Evolutionary conservation across 2,113 vertebrate species (phyloP).

Genomic region (Morphnarchus princeps): DNA sequence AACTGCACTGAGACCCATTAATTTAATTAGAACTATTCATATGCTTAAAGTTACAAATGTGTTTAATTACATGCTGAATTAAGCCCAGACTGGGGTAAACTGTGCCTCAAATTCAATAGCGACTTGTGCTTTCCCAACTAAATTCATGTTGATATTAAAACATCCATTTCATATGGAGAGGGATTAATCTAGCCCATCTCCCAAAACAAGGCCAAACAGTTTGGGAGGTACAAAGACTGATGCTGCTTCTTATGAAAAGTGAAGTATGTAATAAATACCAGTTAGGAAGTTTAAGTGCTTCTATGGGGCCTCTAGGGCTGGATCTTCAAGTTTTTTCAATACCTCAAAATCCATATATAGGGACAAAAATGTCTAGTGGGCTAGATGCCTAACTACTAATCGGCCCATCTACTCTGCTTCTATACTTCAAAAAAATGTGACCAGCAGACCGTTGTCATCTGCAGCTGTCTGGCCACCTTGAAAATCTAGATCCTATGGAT

Average conservation of each 20-base stretch:
- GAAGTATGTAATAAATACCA: background rate
- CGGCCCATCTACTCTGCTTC: background rate
- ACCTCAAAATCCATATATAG: background rate
- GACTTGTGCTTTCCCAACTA: background rate
- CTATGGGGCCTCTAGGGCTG: background rate
- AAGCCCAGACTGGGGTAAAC: background rate
- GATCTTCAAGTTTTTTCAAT: background rate
- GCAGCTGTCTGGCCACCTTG: background rate
- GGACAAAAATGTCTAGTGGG: background rate
- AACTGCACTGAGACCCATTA: background rate
- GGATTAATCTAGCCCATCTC: background rate
- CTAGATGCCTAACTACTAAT: background rate
- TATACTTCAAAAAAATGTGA: background rate
- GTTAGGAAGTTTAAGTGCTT: background rate
- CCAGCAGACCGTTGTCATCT: background rate
- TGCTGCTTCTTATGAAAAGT: background rate
- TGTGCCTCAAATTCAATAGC: background rate
- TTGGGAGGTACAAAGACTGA: background rate
- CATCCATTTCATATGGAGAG: background rate
- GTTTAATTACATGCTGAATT: slow-evolving; percentile 41
- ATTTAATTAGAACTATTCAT: slow-evolving; percentile 35
- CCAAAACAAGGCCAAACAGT: background rate
- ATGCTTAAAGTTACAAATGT: slow-evolving; percentile 15
- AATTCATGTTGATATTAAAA: background rate
- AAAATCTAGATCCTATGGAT: background rate